Evolutionary conservation across 2,113 vertebrate genomes (phyloP).

Genomic region (Gymnogyps californianus): DNA sequence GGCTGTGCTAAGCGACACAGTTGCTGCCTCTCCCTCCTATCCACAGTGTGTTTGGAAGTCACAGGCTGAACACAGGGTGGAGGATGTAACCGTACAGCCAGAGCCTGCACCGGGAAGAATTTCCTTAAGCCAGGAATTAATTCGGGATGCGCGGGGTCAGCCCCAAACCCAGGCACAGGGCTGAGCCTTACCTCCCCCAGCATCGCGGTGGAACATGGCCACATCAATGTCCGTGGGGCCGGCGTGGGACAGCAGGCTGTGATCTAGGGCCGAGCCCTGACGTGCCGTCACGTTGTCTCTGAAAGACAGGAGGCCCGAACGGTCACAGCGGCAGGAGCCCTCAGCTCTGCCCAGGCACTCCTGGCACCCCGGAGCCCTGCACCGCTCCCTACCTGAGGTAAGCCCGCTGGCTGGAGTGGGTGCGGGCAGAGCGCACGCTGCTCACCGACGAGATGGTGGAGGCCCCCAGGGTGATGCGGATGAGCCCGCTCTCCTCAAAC

Average conservation of each 20-base stretch:
- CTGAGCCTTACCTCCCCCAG: slow-evolving; percentile 79
- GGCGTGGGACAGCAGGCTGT: slow-evolving; percentile 82
- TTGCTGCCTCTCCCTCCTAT: not conserved
- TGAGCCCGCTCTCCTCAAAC: slow-evolving; percentile 95
- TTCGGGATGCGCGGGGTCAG: fast-evolving
- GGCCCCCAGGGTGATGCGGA: slow-evolving; percentile 95
- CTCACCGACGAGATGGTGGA: slow-evolving; percentile 97
- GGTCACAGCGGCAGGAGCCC: not conserved
- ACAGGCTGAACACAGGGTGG: not conserved
- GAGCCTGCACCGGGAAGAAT: not conserved
- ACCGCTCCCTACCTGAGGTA: slow-evolving; percentile 70
- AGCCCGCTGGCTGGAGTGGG: slow-evolving; percentile 77
- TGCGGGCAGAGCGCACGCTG: slow-evolving; percentile 87
- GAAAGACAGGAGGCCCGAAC: not conserved
- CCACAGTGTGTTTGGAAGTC: not conserved
- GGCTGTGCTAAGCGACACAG: not conserved
- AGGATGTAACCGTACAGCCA: not conserved
- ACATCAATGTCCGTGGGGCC: slow-evolving; percentile 95
- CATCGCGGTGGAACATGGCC: slow-evolving; percentile 96
- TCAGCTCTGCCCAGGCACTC: not conserved
- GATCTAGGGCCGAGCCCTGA: slow-evolving; percentile 83
- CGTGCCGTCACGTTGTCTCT: slow-evolving; percentile 90
- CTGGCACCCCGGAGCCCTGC: fast-evolving
- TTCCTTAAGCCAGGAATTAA: not conserved
- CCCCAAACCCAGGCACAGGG: not conserved